Base-by-base conservation (phyloP, 1,140 invertebrate species). In the Cydia splendana region DNA sequence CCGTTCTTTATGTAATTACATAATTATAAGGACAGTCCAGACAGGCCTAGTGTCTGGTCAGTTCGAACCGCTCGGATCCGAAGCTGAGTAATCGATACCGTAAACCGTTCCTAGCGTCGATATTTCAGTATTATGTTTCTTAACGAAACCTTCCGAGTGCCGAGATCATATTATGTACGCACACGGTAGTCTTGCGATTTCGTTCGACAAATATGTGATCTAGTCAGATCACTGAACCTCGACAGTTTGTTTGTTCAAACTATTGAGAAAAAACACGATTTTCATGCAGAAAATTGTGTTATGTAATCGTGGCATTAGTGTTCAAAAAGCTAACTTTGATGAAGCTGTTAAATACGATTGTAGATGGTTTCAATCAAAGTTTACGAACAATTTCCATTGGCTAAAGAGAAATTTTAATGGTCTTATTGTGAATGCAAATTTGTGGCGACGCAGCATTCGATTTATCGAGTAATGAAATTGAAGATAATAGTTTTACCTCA, bases 401-500 rank as follows among this genome's bases (percentile, higher is more conserved):
- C 9, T 24, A 42, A 20, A 42, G 34, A 42, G 67, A 42, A 20
- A 45, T 6, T 71, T 67, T 34, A 71, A 71, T 71, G 5, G 13
- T 42, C 7, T 71, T 71, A 20, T 20, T 45, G n/a, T 20, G 34
- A 45, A 76, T 45, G 38, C 76, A 53, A 75, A 75, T 76, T 51
- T 77, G 48, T 74, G 51, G 75, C 67, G 67, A 71, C 30, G 38
- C 51, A 75, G 67, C 71, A 79, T 62, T 74, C 77, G 79, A 84
- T 85, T 82, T 74, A 76, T 77, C 82, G 81, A 81, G 75, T 77
- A 79, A 82, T 80, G 77, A 81, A 84, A 77, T 84, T 77, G 76
- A 75, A 80, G 80, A 82, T 84, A 84, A 84, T 82, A 84, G 80
- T 84, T 85, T 88, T 85, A 87, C 81, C 82, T 87, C 79, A 79